Percentiles rank a stretch among this genome's conserved stretches.
These are phyloP conservation scores for Myotis daubentonii DNA, from an alignment of 2,797 vertebrate species.

Conservation along the genomic window DNA sequence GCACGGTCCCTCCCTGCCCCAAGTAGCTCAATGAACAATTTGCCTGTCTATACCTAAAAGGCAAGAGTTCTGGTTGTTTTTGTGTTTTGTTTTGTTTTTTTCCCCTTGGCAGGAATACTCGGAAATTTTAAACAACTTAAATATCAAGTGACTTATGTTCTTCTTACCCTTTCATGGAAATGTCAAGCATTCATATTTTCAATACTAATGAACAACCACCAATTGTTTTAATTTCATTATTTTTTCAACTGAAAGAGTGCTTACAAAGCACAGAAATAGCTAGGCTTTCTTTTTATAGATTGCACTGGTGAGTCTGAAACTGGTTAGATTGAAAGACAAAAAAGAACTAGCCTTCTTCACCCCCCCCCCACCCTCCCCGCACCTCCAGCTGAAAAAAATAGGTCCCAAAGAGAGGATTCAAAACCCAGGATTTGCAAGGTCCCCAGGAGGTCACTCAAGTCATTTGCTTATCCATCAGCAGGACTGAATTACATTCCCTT, in stretches of 20 bases:
- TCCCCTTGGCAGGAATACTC: slow-evolving; percentile 67
- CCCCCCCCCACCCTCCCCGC: no score
- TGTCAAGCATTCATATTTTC: slow-evolving; percentile 79
- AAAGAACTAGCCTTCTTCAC: not conserved
- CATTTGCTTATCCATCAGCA: not conserved
- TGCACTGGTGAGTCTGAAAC: slow-evolving; percentile 69
- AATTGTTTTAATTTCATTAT: slow-evolving; percentile 80
- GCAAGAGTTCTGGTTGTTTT: slow-evolving; percentile 49
- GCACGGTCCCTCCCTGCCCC: not conserved
- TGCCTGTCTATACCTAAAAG: slow-evolving; percentile 69
- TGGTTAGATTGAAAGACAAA: slow-evolving; percentile 60
- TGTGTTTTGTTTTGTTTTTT: not conserved
- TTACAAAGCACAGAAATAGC: slow-evolving; percentile 70
- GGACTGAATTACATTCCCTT: not conserved
- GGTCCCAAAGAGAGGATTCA: not conserved
- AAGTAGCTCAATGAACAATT: slow-evolving; percentile 35
- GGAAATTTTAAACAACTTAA: slow-evolving; percentile 79
- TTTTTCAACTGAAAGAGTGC: slow-evolving; percentile 73
- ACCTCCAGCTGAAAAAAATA: not conserved
- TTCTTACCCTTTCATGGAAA: slow-evolving; percentile 76
- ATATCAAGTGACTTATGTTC: slow-evolving; percentile 72
- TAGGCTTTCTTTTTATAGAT: slow-evolving; percentile 71
- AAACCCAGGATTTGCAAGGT: not conserved
- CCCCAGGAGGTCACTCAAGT: not conserved
- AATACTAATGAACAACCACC: slow-evolving; percentile 79